Conservation (phyloP, 2,888 invertebrate genomes). For the Papilio demoleus region DNA sequence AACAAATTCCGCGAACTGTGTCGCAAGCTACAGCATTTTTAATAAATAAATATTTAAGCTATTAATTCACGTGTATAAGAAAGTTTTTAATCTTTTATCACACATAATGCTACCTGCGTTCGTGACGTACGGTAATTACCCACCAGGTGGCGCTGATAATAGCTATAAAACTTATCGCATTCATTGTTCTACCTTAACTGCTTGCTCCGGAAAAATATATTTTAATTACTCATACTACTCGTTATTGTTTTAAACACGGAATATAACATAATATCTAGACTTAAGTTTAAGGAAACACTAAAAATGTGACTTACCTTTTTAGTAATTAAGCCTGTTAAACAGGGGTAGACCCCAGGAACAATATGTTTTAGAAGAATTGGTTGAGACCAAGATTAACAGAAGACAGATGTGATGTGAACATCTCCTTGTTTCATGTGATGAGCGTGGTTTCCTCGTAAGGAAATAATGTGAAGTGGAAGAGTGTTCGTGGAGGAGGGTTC, state of each 20-base stretch:
- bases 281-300: background rate
- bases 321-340: too few relatives aligned
- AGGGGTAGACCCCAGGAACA: too few relatives aligned
- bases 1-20: too few relatives aligned
- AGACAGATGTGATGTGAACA: too few relatives aligned
- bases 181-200: slow-evolving; percentile 23
- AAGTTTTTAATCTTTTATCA: slow-evolving; percentile 18
- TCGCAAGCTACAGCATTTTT: too few relatives aligned
- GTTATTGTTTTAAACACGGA: background rate
- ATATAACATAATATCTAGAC: background rate
- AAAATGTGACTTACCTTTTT: background rate
- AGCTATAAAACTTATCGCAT: slow-evolving; percentile 31
- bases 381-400: too few relatives aligned
- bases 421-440: too few relatives aligned
- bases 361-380: too few relatives aligned
- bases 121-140: slow-evolving; percentile 21
- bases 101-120: slow-evolving; percentile 7
- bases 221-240: slow-evolving; percentile 8
- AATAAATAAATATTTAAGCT: background rate
- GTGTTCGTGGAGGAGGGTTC: too few relatives aligned
- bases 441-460: too few relatives aligned
- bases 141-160: slow-evolving; percentile 25
- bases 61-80: background rate
- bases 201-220: slow-evolving; percentile 15
- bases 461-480: too few relatives aligned